Conservation (phyloP, 2,797 vertebrate species). For the Sebastes ruberrimus region DNA sequence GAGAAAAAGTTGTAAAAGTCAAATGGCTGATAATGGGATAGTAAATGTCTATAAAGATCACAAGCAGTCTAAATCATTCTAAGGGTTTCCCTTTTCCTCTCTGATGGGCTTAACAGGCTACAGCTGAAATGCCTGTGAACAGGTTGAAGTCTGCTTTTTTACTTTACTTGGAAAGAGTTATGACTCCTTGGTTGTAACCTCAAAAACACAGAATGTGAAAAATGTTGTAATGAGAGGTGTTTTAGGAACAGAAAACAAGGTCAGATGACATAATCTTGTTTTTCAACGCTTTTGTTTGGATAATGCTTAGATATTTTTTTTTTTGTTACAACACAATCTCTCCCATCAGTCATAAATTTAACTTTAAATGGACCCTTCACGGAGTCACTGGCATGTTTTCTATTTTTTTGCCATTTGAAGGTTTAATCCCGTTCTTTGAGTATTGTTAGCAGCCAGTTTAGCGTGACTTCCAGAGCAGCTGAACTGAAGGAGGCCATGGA, state of each 20-base stretch:
- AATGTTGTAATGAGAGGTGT: conserved; percentile 2
- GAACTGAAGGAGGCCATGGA: conserved; percentile 31
- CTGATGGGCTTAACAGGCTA: conserved; percentile 59
- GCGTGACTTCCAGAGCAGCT: conserved; percentile 54
- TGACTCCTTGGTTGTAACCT: conserved; percentile 6
- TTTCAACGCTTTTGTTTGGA: neutral
- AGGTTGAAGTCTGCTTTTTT: conserved; percentile 56
- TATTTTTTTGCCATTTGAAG: conserved; percentile 42
- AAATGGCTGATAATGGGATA: conserved; percentile 37
- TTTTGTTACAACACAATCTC: neutral
- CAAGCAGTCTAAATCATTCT: conserved; percentile 21
- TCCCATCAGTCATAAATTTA: conserved; percentile 17
- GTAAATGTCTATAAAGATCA: conserved; percentile 51
- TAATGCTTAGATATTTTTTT: neutral
- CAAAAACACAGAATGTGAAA: conserved; percentile 37
- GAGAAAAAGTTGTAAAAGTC: conserved; percentile 38
- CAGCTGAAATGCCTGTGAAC: conserved; percentile 42
- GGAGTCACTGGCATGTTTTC: conserved; percentile 41
- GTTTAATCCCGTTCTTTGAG: conserved; percentile 64
- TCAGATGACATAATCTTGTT: conserved; percentile 18
- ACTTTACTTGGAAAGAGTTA: conserved; percentile 29
- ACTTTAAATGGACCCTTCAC: conserved; percentile 39
- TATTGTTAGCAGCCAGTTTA: conserved; percentile 53
- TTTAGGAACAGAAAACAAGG: conserved; percentile 9
- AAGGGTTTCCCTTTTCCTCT: conserved; percentile 38